Evolutionary conservation across 2,113 vertebrate species (phyloP).

Genomic region (Helogale parvula): DNA sequence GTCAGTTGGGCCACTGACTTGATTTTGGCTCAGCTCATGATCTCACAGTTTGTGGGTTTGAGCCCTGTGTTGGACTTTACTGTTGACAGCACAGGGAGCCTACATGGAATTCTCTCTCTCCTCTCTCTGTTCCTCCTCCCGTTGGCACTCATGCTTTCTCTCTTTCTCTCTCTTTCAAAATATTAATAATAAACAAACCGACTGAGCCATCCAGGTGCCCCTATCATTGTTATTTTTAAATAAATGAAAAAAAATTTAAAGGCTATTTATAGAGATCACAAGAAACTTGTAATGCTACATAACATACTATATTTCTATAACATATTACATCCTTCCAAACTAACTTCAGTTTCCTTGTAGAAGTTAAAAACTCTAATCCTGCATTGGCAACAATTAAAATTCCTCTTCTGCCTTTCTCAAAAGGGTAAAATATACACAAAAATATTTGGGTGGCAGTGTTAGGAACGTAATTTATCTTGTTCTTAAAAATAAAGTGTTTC

Average conservation of each 20-base stretch:
- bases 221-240: conserved; percentile 22
- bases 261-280: neutral
- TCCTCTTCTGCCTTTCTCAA: neutral
- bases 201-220: no score
- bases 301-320: conserved; percentile 6
- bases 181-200: no score
- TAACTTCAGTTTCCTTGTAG: neutral
- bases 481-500: conserved; percentile 15
- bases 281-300: neutral
- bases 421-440: neutral
- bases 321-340: neutral
- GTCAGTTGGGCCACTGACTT: no score
- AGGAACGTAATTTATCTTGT: neutral
- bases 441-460: neutral
- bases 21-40: no score
- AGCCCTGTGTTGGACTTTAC: no score
- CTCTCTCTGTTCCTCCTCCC: no score
- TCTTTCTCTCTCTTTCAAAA: no score
- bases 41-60: no score
- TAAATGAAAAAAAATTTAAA: neutral
- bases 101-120: no score
- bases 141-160: no score
- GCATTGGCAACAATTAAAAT: conserved; percentile 49
- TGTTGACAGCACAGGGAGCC: no score
- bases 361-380: conserved; percentile 30